A percentile compares a stretch with the other conserved stretches of the same genome.
Evolutionary conservation across 2,113 vertebrate genomes (phyloP).

Genomic region (Hippopotamus amphibius): DNA sequence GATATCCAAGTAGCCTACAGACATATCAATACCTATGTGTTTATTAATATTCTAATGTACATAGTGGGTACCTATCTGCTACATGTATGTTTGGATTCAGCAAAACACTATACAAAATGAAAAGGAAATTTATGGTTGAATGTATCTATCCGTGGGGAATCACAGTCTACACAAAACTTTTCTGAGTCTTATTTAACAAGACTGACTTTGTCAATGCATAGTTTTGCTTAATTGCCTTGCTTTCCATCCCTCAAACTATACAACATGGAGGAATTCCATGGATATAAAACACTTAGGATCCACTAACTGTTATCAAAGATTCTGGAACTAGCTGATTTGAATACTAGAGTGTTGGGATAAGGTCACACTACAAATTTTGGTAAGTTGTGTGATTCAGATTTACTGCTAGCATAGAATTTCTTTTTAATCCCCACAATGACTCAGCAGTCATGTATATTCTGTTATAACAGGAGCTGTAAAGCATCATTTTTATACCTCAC

Average conservation of each 20-base stretch:
- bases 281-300: background rate
- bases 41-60: background rate
- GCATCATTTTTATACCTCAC: background rate
- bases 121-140: background rate
- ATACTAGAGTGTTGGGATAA: background rate
- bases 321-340: background rate
- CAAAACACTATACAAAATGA: background rate
- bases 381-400: background rate
- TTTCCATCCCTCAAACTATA: background rate
- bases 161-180: background rate
- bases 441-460: background rate
- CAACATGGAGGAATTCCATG: background rate
- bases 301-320: background rate
- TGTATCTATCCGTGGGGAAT: background rate
- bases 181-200: background rate
- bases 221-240: background rate
- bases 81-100: background rate
- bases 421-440: background rate
- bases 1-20: background rate
- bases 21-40: rapidly evolving
- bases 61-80: background rate
- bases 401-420: background rate
- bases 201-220: background rate
- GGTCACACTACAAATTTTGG: background rate
- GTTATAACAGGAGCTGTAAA: background rate